These are phyloP conservation scores for Saxicola maurus DNA, from an alignment of 2,797 vertebrate genomes.

Conservation along the genomic window DNA sequence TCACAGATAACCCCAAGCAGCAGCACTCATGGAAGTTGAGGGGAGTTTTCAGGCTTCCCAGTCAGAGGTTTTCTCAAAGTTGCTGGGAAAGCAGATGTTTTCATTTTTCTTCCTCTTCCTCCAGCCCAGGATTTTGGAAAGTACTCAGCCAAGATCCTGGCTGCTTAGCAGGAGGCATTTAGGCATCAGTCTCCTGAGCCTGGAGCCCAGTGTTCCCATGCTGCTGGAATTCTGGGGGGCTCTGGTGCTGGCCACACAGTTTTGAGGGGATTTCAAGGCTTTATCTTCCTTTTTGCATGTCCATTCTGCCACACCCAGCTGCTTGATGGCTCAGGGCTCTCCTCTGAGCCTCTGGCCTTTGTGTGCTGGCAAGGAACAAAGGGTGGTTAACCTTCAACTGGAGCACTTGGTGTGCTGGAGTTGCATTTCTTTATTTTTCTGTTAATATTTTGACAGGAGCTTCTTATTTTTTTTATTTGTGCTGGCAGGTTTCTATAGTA, in stretches of 20 bases:
- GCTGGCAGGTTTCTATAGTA: slow-evolving; percentile 6
- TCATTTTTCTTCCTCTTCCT: not conserved
- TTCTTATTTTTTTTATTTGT: not conserved
- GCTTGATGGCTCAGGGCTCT: not conserved
- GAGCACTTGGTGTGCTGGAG: not conserved
- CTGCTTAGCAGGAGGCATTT: not conserved
- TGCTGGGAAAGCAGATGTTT: not conserved
- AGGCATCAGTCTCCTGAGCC: not conserved
- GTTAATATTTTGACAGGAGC: not conserved
- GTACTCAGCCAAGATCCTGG: not conserved
- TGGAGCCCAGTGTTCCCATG: not conserved
- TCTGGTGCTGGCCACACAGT: not conserved
- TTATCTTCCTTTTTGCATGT: not conserved
- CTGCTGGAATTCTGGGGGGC: not conserved
- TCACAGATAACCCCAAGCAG: not conserved
- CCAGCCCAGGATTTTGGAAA: not conserved
- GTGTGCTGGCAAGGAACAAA: not conserved
- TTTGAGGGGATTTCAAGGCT: not conserved
- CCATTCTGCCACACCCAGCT: not conserved
- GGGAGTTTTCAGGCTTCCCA: not conserved
- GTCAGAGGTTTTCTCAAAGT: not conserved
- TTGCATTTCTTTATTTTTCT: not conserved
- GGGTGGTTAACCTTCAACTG: not conserved
- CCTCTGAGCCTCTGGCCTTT: not conserved
- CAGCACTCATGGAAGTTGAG: accelerated